Conservation (phyloP, 2,888 invertebrate genomes). For the Cantharis flavilabris region DNA sequence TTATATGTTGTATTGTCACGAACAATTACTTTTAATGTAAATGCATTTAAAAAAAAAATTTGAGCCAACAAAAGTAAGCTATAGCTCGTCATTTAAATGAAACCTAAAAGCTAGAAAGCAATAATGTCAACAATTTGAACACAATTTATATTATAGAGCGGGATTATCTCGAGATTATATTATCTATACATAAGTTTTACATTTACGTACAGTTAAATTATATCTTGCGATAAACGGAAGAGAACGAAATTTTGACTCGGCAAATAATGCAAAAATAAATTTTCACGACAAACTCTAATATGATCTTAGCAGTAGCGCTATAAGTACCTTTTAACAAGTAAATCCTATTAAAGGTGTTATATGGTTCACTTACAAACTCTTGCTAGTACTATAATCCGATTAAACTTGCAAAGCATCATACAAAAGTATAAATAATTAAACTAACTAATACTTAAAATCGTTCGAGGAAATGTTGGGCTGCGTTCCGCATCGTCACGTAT, state of each 20-base stretch:
- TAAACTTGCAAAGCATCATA: neutral
- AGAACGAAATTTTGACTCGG: neutral
- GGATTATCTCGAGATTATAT: neutral
- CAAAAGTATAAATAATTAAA: conserved; percentile 8
- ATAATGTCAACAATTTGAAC: neutral
- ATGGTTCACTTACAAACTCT: conserved; percentile 12
- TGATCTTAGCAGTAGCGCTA: conserved; percentile 6
- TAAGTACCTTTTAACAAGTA: conserved; percentile 9
- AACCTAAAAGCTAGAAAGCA: neutral
- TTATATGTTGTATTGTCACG: neutral
- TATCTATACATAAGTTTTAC: neutral
- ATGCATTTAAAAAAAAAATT: neutral
- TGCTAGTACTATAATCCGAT: conserved; percentile 10
- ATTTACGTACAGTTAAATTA: neutral
- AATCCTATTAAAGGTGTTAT: conserved; percentile 15
- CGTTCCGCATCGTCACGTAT: neutral
- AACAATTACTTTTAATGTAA: neutral
- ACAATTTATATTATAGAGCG: neutral
- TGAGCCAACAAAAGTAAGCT: neutral
- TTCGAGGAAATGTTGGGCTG: neutral
- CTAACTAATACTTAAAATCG: conserved; percentile 4
- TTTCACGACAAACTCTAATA: neutral
- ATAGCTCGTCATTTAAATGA: neutral
- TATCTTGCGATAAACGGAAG: neutral
- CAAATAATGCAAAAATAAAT: neutral